A percentile compares a stretch with the other conserved stretches of the same genome.
These are phyloP conservation scores for Carterocephalus palaemon DNA, from an alignment of 2,888 invertebrate genomes.

Conservation along the genomic window DNA sequence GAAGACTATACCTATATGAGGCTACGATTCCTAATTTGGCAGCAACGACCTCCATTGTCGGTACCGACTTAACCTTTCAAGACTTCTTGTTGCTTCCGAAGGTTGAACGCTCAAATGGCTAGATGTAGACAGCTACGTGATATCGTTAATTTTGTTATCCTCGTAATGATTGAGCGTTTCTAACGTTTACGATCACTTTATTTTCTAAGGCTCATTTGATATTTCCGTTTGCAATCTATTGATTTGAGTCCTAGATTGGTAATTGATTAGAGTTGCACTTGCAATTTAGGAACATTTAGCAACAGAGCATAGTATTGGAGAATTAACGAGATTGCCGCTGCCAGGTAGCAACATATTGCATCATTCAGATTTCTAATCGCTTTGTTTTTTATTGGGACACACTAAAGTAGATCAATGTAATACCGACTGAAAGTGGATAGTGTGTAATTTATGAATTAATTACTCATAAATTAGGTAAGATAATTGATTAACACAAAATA, in stretches of 20 bases:
- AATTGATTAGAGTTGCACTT: constrained; percentile 45
- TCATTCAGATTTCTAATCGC: constrained; percentile 33
- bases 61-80: constrained; percentile 9
- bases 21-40: constrained; percentile 9
- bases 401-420: constrained; percentile 17
- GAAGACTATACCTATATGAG: constrained; percentile 11
- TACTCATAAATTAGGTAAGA: neutral
- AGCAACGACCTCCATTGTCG: constrained; percentile 9
- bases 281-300: constrained; percentile 41
- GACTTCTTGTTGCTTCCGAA: neutral
- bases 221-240: too few species aligned
- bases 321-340: constrained; percentile 49
- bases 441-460: constrained; percentile 8
- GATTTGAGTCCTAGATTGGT: too few species aligned
- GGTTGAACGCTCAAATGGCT: constrained; percentile 4
- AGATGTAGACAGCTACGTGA: too few species aligned
- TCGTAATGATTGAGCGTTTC: too few species aligned
- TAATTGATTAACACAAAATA: too few species aligned
- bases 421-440: neutral
- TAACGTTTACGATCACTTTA: too few species aligned
- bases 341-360: constrained; percentile 48
- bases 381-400: constrained; percentile 18
- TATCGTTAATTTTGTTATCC: too few species aligned
- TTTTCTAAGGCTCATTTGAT: too few species aligned
- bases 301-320: constrained; percentile 50